Percentiles rank a stretch among this genome's conserved stretches.
These are phyloP conservation scores for Idaea biselata DNA, from an alignment of 2,888 invertebrate species.

Conservation along the genomic window DNA sequence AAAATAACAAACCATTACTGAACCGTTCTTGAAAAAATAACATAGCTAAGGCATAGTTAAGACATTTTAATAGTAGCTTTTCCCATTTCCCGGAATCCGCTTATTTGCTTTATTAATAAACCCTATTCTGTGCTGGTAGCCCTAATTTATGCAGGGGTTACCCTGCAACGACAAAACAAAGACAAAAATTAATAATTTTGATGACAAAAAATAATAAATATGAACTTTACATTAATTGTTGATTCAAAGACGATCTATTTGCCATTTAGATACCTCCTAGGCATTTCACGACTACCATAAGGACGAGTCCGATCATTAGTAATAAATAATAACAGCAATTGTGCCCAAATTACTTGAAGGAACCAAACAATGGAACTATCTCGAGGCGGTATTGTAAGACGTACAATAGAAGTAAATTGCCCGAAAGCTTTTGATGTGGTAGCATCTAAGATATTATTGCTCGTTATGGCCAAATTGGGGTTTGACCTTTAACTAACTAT, in stretches of 20 bases:
- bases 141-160: no score
- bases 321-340: slow-evolving; percentile 1
- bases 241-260: background rate
- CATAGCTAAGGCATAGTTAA: no score
- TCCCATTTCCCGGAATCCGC: no score
- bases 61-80: no score
- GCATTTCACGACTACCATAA: background rate
- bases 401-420: background rate
- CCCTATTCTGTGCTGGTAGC: no score
- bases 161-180: no score
- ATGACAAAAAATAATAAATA: no score
- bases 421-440: background rate
- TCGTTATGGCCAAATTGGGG: background rate
- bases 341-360: background rate
- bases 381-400: background rate
- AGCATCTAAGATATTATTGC: background rate
- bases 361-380: background rate
- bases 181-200: no score
- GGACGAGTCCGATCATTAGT: background rate
- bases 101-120: no score
- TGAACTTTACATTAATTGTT: no score
- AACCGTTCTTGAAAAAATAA: no score
- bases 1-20: no score
- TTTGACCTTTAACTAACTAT: background rate
- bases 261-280: background rate